phyloP scores from a whole-genome alignment of 2,113 vertebrate species.

The Ptychochromis oligacanthus region DNA sequence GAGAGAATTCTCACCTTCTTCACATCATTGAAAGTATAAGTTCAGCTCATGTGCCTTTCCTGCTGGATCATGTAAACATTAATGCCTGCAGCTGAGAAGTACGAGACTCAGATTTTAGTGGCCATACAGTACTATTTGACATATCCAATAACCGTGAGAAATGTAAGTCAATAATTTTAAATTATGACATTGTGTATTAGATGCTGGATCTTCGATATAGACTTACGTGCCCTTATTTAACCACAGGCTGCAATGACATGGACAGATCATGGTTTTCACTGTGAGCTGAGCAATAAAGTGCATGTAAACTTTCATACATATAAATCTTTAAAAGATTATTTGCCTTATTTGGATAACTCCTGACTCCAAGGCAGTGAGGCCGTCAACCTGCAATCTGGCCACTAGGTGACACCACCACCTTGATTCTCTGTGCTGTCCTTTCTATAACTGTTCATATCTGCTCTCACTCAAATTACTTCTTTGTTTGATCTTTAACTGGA shows the following conservation, averaged over 20 bases:
- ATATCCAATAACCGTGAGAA: not conserved
- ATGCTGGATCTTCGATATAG: not conserved
- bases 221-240: not conserved
- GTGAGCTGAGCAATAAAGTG: not conserved
- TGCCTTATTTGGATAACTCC: not conserved
- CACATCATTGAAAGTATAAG: constrained; percentile 18
- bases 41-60: constrained; percentile 13
- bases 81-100: constrained; percentile 29
- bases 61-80: constrained; percentile 26
- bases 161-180: not conserved
- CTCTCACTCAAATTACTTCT: constrained; percentile 4
- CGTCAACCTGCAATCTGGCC: constrained; percentile 54
- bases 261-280: not conserved
- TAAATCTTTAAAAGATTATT: not conserved
- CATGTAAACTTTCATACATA: not conserved
- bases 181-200: not conserved
- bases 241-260: not conserved
- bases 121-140: not conserved
- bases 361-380: not conserved
- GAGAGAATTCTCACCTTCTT: constrained; percentile 48
- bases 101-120: constrained; percentile 1
- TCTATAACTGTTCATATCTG: not conserved
- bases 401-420: constrained; percentile 78
- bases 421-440: constrained; percentile 25
- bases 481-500: not conserved